A percentile compares a stretch with the other conserved stretches of the same genome.
phyloP scores from a whole-genome alignment of 1,140 invertebrate genomes.

The Metopolophium dirhodum region DNA sequence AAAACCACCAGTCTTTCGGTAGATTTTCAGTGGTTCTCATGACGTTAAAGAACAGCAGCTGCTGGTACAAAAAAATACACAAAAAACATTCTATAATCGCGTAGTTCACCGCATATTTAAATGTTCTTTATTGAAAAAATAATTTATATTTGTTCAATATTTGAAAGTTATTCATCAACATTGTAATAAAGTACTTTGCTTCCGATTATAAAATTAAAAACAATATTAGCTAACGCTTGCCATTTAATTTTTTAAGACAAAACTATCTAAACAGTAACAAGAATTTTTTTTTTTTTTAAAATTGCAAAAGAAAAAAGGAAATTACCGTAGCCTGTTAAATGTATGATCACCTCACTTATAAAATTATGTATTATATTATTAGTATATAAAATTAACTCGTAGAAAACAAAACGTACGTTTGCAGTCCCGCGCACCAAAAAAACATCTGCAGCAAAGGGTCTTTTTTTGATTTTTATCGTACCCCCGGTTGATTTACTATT shows the following conservation, averaged over 20 bases:
- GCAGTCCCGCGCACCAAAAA: neutral
- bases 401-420: neutral
- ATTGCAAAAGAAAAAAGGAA: neutral
- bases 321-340: neutral
- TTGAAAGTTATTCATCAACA: neutral
- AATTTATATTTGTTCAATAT: neutral
- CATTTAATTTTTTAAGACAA: neutral
- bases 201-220: too few relatives aligned
- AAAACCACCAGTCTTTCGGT: neutral
- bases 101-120: neutral
- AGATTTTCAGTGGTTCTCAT: slow-evolving; percentile 22
- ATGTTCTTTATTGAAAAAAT: neutral
- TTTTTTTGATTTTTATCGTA: neutral
- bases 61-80: neutral
- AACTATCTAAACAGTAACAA: neutral
- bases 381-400: neutral
- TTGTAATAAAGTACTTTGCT: neutral
- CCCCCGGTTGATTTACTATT: neutral
- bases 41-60: neutral
- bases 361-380: neutral
- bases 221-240: neutral
- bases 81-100: neutral
- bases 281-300: neutral
- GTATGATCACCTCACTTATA: too few relatives aligned
- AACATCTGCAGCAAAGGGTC: neutral